A percentile compares a stretch with the other conserved stretches of the same genome.
These are phyloP conservation scores for Drosophila multiciliata DNA, from an alignment of 2,888 invertebrate species.

Conservation along the genomic window DNA sequence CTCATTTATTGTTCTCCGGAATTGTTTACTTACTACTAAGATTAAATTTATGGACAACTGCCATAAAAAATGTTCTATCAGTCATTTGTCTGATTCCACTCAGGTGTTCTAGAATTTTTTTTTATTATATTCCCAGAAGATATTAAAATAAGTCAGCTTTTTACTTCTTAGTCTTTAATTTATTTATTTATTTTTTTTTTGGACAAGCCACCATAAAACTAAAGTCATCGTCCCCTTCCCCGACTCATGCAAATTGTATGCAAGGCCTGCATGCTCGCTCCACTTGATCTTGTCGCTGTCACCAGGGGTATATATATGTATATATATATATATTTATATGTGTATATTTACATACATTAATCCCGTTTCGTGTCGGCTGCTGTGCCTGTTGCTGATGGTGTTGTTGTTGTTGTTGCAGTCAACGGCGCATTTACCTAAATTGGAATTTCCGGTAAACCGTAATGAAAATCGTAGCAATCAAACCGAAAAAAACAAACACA, in stretches of 20 bases:
- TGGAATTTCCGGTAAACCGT: slow-evolving; percentile 84
- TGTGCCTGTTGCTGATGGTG: slow-evolving; percentile 31
- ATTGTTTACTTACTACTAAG: slow-evolving; percentile 47
- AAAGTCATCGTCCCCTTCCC: slow-evolving; percentile 17
- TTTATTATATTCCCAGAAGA: not conserved
- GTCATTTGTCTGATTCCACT: slow-evolving; percentile 1
- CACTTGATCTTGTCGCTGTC: slow-evolving; percentile 80
- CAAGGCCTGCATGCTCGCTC: slow-evolving; percentile 68
- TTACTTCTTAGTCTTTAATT: not conserved
- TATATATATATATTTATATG: slow-evolving; percentile 16
- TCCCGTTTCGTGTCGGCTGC: slow-evolving; percentile 59
- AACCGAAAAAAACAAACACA: slow-evolving; percentile 61
- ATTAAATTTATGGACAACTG: slow-evolving; percentile 38
- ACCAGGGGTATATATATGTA: slow-evolving; percentile 56
- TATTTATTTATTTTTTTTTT: slow-evolving; percentile 4
- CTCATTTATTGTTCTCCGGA: not conserved
- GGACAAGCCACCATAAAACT: slow-evolving; percentile 39
- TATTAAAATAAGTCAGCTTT: not conserved
- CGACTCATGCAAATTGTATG: slow-evolving; percentile 63
- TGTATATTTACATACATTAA: slow-evolving; percentile 41
- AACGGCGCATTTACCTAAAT: slow-evolving; percentile 84
- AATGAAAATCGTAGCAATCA: slow-evolving; percentile 77
- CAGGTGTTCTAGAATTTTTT: slow-evolving; percentile 42
- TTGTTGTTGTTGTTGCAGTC: slow-evolving; percentile 56
- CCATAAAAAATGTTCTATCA: slow-evolving; percentile 10